Evolutionary conservation across 2,888 invertebrate genomes (phyloP).

Genomic region (Parelbella ahira): DNA sequence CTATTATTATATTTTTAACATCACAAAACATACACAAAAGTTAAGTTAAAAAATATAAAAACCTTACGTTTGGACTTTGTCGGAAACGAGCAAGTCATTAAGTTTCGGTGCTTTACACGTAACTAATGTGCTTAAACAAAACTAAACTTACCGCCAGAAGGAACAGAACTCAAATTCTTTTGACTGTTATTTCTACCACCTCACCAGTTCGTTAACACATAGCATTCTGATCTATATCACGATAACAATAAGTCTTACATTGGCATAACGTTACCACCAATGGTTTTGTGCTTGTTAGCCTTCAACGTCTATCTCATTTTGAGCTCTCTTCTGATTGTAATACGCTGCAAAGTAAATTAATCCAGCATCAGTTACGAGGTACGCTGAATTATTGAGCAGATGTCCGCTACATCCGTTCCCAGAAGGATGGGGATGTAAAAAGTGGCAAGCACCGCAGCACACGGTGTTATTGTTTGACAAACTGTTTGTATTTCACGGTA

Average conservation of each 20-base stretch:
- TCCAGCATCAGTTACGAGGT: neutral
- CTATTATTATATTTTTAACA: no score
- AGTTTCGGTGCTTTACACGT: constrained; percentile 39
- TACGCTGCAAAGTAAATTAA: neutral
- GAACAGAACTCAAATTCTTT: constrained; percentile 5
- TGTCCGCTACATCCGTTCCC: constrained; percentile 71
- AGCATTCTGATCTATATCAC: constrained; percentile 1
- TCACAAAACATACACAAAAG: no score
- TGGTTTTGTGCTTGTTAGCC: constrained; percentile 3
- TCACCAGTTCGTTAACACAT: no score
- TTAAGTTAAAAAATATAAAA: constrained; percentile 17
- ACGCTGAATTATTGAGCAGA: constrained; percentile 52
- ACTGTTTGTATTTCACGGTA: constrained; percentile 16
- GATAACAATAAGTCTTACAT: constrained; percentile 5
- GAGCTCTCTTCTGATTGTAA: neutral
- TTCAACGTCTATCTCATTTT: neutral
- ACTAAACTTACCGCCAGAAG: neutral
- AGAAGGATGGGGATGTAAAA: constrained; percentile 62
- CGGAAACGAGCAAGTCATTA: constrained; percentile 35
- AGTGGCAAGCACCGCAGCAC: constrained; percentile 30
- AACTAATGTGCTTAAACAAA: neutral
- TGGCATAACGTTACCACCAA: neutral
- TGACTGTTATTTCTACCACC: no score
- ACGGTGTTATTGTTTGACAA: constrained; percentile 15
- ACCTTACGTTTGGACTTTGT: constrained; percentile 29